Base-by-base conservation (phyloP, 2,113 vertebrate species). In the Morone chrysops region DNA sequence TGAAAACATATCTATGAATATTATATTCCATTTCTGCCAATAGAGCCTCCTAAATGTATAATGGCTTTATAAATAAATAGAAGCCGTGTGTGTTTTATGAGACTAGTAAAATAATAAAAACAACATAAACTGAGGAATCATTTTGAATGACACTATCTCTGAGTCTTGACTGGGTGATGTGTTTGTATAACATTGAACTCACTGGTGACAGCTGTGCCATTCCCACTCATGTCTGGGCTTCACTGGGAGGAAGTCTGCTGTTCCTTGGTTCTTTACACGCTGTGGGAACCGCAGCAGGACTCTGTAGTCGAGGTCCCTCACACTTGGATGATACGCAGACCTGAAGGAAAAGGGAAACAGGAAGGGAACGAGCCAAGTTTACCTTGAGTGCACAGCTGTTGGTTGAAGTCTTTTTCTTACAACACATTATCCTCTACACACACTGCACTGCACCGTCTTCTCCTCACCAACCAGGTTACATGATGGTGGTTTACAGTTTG, bases 151-250 rank as follows among this genome's bases (percentile, higher is more conserved):
- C 13, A 62, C 11, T 8, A 16, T 62, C 18, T 54, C 20, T 66
- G 40, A 22, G 41, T 12, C 31, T 47, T 10, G 20, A 0, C 36
- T 43, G 48, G 45, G 12, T 7, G 5, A 11, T 54, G 25, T 57
- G 20, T 63, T 48, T 25, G 3, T 14, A n/a, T 2, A 14, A 18
- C 8, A 20, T 0, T 56, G 43, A 56, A 88, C 95, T 94, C 72
- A 96, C 96, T 95, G 95, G 72, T 96, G 96, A 72, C 96, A 96
- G 89, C 95, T 96, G 90, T 96, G 96, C 96, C 96, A 96, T 81
- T 96, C 96, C 96, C 96, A 96, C 63, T 94, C 86, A 22, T 96
- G 95, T 50, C 92, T 92, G 22, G 95, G 95, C 81, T 92, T 96
- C 83, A 93, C 73, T 0, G 96, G 96, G n/a, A 96, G 95, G 82